Conservation (phyloP, 1,140 invertebrate genomes). For the Drosophila ironensis region DNA sequence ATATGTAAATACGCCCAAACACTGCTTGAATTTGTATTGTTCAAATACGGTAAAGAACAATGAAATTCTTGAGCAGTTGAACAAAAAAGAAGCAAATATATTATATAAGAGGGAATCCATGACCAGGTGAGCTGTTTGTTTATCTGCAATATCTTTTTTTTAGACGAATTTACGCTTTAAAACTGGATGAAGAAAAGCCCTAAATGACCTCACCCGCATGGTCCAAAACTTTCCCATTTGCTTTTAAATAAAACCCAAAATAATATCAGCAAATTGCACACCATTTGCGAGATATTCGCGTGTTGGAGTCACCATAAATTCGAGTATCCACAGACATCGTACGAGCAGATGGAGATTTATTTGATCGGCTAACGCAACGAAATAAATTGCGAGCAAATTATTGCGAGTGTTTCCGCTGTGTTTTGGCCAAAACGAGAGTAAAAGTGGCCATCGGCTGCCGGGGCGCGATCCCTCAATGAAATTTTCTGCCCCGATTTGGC, state of each 20-base stretch:
- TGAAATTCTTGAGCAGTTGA: neutral
- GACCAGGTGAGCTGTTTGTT: too few relatives aligned
- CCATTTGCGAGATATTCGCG: constrained; percentile 34
- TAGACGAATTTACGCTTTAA: too few relatives aligned
- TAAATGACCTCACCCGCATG: constrained; percentile 5
- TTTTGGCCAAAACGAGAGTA: constrained; percentile 56
- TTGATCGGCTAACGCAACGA: constrained; percentile 60
- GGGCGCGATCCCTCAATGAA: constrained; percentile 33
- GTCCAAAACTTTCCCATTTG: neutral
- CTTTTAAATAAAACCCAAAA: neutral
- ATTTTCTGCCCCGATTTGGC: constrained; percentile 23
- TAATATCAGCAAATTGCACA: constrained; percentile 15
- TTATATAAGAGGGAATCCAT: too few relatives aligned
- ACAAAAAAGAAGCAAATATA: neutral
- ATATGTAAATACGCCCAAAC: neutral
- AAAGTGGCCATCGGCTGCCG: constrained; percentile 32
- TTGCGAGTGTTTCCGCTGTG: constrained; percentile 66
- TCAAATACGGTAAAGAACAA: neutral
- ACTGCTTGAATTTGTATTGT: constrained; percentile 23
- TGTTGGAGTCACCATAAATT: constrained; percentile 15
- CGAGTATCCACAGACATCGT: constrained; percentile 7
- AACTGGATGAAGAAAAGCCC: too few relatives aligned
- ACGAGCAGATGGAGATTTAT: constrained; percentile 53
- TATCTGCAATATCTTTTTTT: too few relatives aligned
- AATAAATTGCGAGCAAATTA: constrained; percentile 72